A percentile compares a stretch with the other conserved stretches of the same genome.
Conservation (phyloP, 2,113 vertebrate species). For the Lasiurus cinereus region DNA sequence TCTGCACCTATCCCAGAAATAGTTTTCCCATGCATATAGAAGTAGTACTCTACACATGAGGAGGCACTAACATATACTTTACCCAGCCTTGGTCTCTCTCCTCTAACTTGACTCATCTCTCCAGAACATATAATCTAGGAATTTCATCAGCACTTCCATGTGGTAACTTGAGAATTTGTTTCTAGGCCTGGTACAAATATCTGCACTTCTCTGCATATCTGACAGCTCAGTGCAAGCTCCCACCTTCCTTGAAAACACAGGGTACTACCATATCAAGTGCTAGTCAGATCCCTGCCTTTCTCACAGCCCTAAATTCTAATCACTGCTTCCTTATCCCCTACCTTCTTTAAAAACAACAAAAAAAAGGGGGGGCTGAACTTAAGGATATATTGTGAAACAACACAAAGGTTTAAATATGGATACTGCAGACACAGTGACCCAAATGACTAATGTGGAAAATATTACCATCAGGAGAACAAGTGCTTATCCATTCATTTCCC, state of each 20-base stretch:
- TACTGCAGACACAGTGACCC: neutral
- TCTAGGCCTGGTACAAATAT: neutral
- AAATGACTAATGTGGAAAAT: constrained; percentile 69
- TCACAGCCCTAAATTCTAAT: neutral
- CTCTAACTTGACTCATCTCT: neutral
- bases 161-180: neutral
- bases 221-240: neutral
- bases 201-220: neutral
- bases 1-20: neutral
- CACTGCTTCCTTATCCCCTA: neutral
- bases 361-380: constrained; percentile 54
- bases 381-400: constrained; percentile 71
- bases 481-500: neutral
- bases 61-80: too few species aligned
- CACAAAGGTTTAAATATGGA: constrained; percentile 67
- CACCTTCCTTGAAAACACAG: neutral
- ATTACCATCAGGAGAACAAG: neutral
- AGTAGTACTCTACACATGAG: too few species aligned
- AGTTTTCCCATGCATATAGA: neutral
- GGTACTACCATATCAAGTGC: neutral
- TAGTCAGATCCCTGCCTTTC: neutral
- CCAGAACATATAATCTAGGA: neutral
- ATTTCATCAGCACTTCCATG: neutral
- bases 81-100: too few species aligned
- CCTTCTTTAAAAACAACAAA: neutral